A percentile compares a stretch with the other conserved stretches of the same genome.
Evolutionary conservation across 1,140 invertebrate species (phyloP).

Genomic region (Grapholita molesta): DNA sequence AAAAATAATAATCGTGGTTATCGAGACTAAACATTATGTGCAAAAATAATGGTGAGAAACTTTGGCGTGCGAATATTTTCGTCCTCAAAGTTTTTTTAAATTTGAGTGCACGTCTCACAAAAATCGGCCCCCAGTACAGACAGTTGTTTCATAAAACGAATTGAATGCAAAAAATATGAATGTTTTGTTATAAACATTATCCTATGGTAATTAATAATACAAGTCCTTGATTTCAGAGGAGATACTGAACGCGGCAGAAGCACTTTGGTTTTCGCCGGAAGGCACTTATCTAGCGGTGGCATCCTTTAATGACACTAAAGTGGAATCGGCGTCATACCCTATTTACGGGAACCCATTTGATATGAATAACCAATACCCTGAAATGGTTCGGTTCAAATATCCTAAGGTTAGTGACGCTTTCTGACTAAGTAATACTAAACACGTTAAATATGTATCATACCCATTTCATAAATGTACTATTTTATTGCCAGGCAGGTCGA

Average conservation of each 20-base stretch:
- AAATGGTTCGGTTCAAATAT: slow-evolving; percentile 85
- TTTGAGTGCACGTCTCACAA: too few species aligned
- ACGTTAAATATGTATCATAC: slow-evolving; percentile 1
- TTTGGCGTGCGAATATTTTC: too few species aligned
- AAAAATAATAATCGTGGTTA: too few species aligned
- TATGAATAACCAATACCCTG: slow-evolving; percentile 80
- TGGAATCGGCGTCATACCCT: slow-evolving; percentile 57
- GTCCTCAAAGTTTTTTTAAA: too few species aligned
- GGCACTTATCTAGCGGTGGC: slow-evolving; percentile 86
- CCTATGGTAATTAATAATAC: slow-evolving; percentile 6
- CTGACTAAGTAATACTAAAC: slow-evolving; percentile 15
- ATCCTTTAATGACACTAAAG: slow-evolving; percentile 86
- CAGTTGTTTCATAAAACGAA: too few species aligned
- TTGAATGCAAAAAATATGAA: too few species aligned
- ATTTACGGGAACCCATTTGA: slow-evolving; percentile 81
- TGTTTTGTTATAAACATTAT: too few species aligned
- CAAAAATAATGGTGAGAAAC: too few species aligned
- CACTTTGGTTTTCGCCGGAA: slow-evolving; percentile 90
- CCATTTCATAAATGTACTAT: neutral
- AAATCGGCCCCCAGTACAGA: too few species aligned
- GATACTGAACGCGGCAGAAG: slow-evolving; percentile 87
- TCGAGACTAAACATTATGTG: too few species aligned
- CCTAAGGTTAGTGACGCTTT: slow-evolving; percentile 83
- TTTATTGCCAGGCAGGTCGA: slow-evolving; percentile 82
- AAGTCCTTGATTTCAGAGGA: slow-evolving; percentile 83